Percentiles rank a stretch among this genome's conserved stretches.
These are phyloP conservation scores for Montipora cactus DNA, from an alignment of 64 coral and sea anemone genomes.

Conservation along the genomic window DNA sequence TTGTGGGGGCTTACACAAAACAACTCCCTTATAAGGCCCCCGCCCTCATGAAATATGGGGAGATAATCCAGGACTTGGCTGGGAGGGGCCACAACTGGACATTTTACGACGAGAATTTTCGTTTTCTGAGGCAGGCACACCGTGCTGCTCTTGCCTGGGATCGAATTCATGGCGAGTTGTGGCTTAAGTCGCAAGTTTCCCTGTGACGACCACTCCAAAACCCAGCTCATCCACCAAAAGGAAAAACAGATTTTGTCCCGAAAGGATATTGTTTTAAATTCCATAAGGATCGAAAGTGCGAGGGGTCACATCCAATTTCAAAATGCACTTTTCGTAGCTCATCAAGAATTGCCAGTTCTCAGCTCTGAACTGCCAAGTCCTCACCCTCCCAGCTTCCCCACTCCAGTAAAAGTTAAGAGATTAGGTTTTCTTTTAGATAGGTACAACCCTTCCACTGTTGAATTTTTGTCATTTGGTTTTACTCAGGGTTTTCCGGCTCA, in stretches of 20 bases:
- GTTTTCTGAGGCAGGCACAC: neutral
- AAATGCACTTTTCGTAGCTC: neutral
- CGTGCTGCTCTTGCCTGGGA: neutral
- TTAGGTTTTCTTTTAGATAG: neutral
- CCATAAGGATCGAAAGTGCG: neutral
- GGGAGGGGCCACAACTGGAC: neutral
- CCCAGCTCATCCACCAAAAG: neutral
- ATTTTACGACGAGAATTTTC: neutral
- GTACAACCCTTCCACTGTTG: neutral
- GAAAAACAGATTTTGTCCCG: too few relatives aligned
- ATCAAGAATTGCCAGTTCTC: neutral
- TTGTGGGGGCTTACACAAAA: too few relatives aligned
- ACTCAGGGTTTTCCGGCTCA: neutral
- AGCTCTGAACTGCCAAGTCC: neutral
- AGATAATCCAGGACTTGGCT: neutral
- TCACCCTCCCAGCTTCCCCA: neutral
- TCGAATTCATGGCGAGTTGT: neutral
- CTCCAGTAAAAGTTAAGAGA: neutral
- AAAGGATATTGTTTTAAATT: conserved; percentile 16
- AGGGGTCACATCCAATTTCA: neutral
- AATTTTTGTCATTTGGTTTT: neutral
- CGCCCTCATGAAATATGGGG: neutral
- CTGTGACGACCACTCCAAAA: neutral
- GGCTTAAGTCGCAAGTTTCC: neutral
- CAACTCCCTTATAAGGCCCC: too few relatives aligned